Base-by-base conservation (phyloP, 2,797 vertebrate genomes). In the Amblyopsis hoosieri region DNA sequence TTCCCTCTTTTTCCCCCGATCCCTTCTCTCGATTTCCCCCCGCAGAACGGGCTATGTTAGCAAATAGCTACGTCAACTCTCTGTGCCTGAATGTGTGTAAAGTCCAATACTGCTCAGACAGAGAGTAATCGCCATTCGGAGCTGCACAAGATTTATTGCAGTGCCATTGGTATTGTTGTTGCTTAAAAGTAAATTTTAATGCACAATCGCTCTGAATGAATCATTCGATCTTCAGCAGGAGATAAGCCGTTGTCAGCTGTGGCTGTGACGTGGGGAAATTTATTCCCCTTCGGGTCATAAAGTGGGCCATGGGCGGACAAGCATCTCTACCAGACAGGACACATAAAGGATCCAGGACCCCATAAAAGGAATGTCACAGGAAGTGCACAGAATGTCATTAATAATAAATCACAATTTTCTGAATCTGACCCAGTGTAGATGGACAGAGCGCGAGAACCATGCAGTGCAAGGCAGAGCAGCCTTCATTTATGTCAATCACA, bases 361-460 rank as follows among this genome's bases (percentile, higher is more conserved):
- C 85, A 91, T 93, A 91, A 93, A 93, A 90, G 70, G 88, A 91
- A 92, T 91, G 90, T 92, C 92, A 92, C 85, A 85, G 86, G 83
- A 91, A 92, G 88, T 89, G 88, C 85, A 85, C 86, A 62, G 82
- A 86, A 89, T 89, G 89, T 90, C 91, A 91, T 92, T 90, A 92
- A 91, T 90, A 91, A 93, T 92, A 91, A 91, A 92, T 94, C 90
- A 90, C 82, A 87, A 87, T 87, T 87, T 86, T 92, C 85, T 83
- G 85, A 89, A 91, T 79, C 72, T 90, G 87, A 91, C 90, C 87
- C 73, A 82, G 77, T 60, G 49, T 79, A 79, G 81, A 85, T 85
- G 81, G 87, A 84, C 82, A 4, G 63, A 76, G 81, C 70, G 69
- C 80, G 80, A 81, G 48, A 85, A 85, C 76, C 79, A 85, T 63